Conservation (phyloP, 1,140 invertebrate species). For the Geopemphigus sp. region DNA sequence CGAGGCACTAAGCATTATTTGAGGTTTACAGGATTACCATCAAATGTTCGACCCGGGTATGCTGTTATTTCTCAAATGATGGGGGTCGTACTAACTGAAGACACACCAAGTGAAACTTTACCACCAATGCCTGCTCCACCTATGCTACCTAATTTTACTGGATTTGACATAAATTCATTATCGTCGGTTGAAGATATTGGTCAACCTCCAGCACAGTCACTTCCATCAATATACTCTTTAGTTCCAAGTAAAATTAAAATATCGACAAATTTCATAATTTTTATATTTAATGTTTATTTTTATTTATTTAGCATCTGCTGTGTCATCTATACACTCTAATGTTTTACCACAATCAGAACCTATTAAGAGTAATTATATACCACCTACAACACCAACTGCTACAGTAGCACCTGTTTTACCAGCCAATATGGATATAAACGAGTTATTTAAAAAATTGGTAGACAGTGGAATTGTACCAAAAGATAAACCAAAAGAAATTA, state of each 20-base stretch:
- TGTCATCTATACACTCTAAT: not conserved
- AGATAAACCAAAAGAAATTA: constrained; percentile 57
- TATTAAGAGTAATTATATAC: constrained; percentile 12
- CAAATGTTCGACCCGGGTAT: constrained; percentile 68
- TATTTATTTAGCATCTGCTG: constrained; percentile 15
- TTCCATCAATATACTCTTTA: constrained; percentile 33
- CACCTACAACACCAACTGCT: not conserved
- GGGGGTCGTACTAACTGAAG: constrained; percentile 56
- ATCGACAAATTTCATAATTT: not conserved
- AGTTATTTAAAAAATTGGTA: constrained; percentile 79
- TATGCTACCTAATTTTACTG: constrained; percentile 27
- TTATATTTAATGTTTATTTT: not conserved
- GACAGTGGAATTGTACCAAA: constrained; percentile 75
- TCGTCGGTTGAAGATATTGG: constrained; percentile 16
- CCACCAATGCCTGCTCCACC: constrained; percentile 48
- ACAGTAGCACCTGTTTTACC: constrained; percentile 39
- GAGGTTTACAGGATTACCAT: constrained; percentile 75
- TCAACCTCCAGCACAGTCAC: constrained; percentile 11
- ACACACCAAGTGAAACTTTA: constrained; percentile 45
- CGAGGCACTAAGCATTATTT: constrained; percentile 79
- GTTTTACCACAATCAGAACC: constrained; percentile 5
- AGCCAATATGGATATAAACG: constrained; percentile 69
- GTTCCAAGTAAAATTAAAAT: constrained; percentile 9
- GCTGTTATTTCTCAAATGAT: constrained; percentile 70
- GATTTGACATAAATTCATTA: constrained; percentile 17